phyloP scores from a whole-genome alignment of 2,113 vertebrate species.

The Crotalus viridis region DNA sequence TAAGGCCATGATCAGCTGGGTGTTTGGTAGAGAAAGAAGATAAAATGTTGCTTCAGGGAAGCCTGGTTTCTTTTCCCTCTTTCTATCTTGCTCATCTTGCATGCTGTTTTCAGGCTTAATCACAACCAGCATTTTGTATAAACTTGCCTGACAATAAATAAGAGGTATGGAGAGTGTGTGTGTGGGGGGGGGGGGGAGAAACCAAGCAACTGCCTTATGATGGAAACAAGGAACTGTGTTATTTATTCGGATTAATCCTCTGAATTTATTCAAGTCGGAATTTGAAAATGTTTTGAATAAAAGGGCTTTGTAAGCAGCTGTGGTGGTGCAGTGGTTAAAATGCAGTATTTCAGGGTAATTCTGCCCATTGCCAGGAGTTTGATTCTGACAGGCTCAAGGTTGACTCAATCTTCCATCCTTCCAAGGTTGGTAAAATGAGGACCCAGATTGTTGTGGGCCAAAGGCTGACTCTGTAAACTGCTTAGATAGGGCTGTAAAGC shows the following conservation, averaged over 20 bases:
- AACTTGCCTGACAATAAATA: conserved; percentile 57
- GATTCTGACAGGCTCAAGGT: neutral
- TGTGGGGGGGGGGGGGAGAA: neutral
- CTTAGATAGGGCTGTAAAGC: neutral
- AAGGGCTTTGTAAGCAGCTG: neutral
- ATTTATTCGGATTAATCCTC: conserved; percentile 31
- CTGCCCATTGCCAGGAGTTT: neutral
- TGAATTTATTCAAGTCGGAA: conserved; percentile 17
- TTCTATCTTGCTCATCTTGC: conserved; percentile 49
- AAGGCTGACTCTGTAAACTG: neutral
- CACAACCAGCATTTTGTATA: conserved; percentile 49
- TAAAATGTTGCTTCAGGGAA: conserved; percentile 45
- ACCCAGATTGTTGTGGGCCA: neutral
- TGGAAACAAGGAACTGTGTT: conserved; percentile 46
- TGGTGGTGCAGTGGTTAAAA: neutral
- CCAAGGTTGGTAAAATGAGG: neutral
- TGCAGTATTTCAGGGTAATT: neutral
- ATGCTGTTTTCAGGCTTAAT: conserved; percentile 56
- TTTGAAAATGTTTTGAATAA: conserved; percentile 19
- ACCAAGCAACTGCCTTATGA: conserved; percentile 39
- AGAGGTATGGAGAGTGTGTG: neutral
- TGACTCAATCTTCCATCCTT: neutral
- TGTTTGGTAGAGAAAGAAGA: conserved; percentile 54
- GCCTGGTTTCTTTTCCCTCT: conserved; percentile 64
- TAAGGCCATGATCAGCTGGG: conserved; percentile 53